These are phyloP conservation scores for Lepidocolaptes lacrymiger DNA, from an alignment of 2,797 vertebrate species.

Conservation along the genomic window DNA sequence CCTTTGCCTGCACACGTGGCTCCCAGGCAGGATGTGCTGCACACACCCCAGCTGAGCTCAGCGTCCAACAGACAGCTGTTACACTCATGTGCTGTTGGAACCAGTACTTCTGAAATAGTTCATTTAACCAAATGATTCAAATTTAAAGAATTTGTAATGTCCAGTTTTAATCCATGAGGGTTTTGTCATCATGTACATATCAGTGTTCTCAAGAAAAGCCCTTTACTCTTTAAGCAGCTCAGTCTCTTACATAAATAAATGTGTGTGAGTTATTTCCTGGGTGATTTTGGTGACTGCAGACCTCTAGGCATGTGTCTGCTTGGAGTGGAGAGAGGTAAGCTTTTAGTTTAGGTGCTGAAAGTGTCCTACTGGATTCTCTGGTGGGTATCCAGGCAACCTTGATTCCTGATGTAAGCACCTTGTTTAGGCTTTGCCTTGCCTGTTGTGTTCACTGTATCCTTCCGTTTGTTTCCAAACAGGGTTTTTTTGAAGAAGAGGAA, in stretches of 20 bases:
- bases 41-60: background rate
- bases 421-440: slow-evolving; percentile 1
- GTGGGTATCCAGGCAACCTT: background rate
- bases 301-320: background rate
- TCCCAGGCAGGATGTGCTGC: background rate
- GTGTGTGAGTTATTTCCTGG: background rate
- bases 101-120: background rate
- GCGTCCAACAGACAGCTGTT: background rate
- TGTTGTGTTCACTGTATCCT: slow-evolving; percentile 31
- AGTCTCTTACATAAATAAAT: background rate
- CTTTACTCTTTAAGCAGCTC: background rate
- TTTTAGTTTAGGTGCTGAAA: background rate
- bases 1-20: fast-evolving
- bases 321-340: background rate
- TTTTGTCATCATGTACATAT: background rate
- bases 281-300: background rate
- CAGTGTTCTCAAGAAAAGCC: background rate
- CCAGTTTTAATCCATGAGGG: background rate
- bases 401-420: background rate
- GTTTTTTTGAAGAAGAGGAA: slow-evolving; percentile 98
- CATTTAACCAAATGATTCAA: background rate
- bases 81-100: fast-evolving
- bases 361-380: background rate
- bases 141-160: background rate
- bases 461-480: slow-evolving; percentile 77